Evolutionary conservation across 2,113 vertebrate species (phyloP).

Genomic region (Sceloporus undulatus): DNA sequence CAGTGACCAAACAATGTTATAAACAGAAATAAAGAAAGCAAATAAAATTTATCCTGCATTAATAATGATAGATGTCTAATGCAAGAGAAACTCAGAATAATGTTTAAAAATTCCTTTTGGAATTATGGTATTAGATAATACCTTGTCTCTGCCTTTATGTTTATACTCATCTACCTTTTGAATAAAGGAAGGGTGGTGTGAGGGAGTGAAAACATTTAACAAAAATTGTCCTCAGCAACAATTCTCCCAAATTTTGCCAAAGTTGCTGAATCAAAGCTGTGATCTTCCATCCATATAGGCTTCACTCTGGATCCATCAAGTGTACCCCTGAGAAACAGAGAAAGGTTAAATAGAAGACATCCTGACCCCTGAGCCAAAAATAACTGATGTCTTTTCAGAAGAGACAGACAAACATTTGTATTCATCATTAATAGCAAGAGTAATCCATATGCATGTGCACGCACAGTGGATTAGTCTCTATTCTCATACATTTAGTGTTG

Average conservation of each 20-base stretch:
- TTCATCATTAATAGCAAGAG: conserved; percentile 57
- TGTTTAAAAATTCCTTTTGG: too few relatives aligned
- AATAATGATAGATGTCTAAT: too few relatives aligned
- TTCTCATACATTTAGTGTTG: conserved; percentile 54
- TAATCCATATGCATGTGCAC: conserved; percentile 73
- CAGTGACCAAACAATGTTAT: too few relatives aligned
- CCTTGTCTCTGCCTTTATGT: background rate
- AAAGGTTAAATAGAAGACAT: conserved; percentile 64
- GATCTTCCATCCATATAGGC: background rate
- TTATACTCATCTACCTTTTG: background rate
- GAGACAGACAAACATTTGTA: conserved; percentile 65
- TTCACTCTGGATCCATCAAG: conserved; percentile 56
- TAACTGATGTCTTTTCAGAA: conserved; percentile 66
- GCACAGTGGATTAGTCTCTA: conserved; percentile 66
- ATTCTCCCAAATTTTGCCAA: conserved; percentile 26
- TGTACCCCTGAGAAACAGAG: conserved; percentile 58
- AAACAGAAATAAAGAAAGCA: too few relatives aligned
- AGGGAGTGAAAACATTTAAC: background rate
- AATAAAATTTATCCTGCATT: too few relatives aligned
- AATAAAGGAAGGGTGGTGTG: background rate
- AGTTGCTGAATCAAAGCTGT: conserved; percentile 24
- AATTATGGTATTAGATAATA: too few relatives aligned
- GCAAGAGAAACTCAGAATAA: too few relatives aligned
- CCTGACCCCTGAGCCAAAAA: conserved; percentile 65
- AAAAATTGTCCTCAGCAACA: fast-evolving